Base-by-base conservation (phyloP, 2,113 vertebrate genomes). In the Vulpes ferrilata region DNA sequence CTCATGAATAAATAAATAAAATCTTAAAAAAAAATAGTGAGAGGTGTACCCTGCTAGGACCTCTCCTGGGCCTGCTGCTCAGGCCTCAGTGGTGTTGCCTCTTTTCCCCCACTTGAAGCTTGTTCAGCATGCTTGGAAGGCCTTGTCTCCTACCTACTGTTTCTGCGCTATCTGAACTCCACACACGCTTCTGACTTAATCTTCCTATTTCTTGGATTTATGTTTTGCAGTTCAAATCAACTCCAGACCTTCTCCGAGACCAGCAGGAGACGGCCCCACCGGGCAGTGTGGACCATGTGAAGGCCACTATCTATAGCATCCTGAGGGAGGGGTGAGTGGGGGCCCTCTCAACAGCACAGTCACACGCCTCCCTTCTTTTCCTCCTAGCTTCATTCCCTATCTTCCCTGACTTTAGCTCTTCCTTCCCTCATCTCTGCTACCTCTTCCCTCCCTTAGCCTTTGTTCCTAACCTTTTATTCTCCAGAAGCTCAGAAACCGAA, bases 171-270 rank as follows among this genome's bases (percentile, higher is more conserved):
- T 13, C 64, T 15, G 12, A 71, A 51, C 1, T 27, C 51, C 79
- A 9, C 4, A 7, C 6, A 4, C 0, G 15, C 32, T 69, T 74
- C 32, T 81, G 71, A 20, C 57, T n/a, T 95, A 22, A 62, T 62
- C 55, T 73, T 83, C 22, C 57, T 79, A 0, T 80, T 81, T 27
- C 82, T 93, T 64, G n/a, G 35, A 30, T 94, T 97, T 95, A 7
- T 97, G 98, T 95, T 19, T 15, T 89, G 69, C 93, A 99, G 99
- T 95, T 99, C 78, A 99, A 99, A 99, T 99, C 99, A 93, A 99
- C 99, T 51, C 99, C 99, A 65, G 99, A 99, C 98, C 99, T 99
- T 96, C 98, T 99, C 97, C 98, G 99, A 97, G 99, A 99, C 97
- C 99, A 99, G 98, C 99, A 98, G 97, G 99, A 99, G 97, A 97